Percentiles rank a stretch among this genome's conserved stretches.
phyloP scores from a whole-genome alignment of 2,888 invertebrate genomes.

The Oxyteleia sp. region DNA sequence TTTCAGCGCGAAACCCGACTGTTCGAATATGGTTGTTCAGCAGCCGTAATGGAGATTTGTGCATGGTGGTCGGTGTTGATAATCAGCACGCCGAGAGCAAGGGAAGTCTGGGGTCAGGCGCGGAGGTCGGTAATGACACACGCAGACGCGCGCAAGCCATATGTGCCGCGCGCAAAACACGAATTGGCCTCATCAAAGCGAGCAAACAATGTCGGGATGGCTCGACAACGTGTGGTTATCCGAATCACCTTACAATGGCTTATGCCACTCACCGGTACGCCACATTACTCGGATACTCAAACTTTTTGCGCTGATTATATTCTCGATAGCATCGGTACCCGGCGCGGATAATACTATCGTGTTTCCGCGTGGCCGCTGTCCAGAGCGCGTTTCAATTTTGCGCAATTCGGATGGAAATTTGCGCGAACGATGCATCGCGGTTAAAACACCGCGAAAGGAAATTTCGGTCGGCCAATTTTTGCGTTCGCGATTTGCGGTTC shows the following conservation, averaged over 20 bases:
- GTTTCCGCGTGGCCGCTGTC: conserved; percentile 46
- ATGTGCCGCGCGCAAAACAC: conserved; percentile 80
- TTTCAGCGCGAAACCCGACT: conserved; percentile 16
- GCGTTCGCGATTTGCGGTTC: no score
- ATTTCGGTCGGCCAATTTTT: no score
- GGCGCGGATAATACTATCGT: conserved; percentile 48
- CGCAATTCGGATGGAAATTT: conserved; percentile 40
- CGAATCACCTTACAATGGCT: conserved; percentile 84
- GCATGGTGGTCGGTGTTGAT: conserved; percentile 84
- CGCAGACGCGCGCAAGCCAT: conserved; percentile 76
- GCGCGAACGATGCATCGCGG: conserved; percentile 30
- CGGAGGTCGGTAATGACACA: conserved; percentile 86
- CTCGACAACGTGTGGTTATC: conserved; percentile 87
- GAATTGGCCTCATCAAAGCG: conserved; percentile 88
- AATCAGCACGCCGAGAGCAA: conserved; percentile 80
- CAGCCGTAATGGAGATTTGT: conserved; percentile 67
- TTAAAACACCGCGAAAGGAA: background rate
- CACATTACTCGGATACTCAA: conserved; percentile 66
- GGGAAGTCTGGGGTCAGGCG: conserved; percentile 83
- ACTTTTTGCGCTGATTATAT: conserved; percentile 67
- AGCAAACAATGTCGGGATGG: conserved; percentile 86
- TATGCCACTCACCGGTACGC: conserved; percentile 62
- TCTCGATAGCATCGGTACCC: conserved; percentile 49
- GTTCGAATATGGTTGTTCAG: conserved; percentile 62
- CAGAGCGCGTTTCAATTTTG: conserved; percentile 55